Percentiles rank a stretch among this genome's conserved stretches.
phyloP scores from a whole-genome alignment of 2,888 invertebrate genomes.

The Petrolisthes manimaculis region DNA sequence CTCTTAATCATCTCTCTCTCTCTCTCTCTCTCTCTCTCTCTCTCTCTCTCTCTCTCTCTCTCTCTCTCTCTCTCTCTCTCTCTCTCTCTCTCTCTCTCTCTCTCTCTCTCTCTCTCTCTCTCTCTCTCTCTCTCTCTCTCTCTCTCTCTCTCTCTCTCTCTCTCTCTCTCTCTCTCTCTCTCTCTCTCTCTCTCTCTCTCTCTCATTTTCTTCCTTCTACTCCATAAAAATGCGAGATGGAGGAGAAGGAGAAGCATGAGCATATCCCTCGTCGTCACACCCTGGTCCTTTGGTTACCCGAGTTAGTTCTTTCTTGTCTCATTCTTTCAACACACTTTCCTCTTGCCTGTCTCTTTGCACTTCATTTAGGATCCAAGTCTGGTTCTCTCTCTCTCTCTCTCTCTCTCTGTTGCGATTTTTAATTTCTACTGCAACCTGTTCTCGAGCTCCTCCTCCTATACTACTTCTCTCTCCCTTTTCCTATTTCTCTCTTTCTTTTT shows the following conservation, averaged over 20 bases:
- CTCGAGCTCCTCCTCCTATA: not conserved
- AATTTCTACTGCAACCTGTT: not conserved
- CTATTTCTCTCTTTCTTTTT: not conserved
- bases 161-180: constrained; percentile 13
- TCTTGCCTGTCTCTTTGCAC: too few relatives aligned
- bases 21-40: not conserved
- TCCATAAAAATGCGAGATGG: not conserved
- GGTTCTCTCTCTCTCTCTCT: not conserved
- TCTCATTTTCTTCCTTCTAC: not conserved
- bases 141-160: constrained; percentile 13
- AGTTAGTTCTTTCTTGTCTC: too few relatives aligned
- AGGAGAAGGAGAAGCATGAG: too few relatives aligned
- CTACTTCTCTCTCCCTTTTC: not conserved
- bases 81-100: not conserved
- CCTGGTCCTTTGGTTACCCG: too few relatives aligned
- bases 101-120: constrained; percentile 9
- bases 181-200: constrained; percentile 13
- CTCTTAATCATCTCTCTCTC: not conserved
- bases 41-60: not conserved
- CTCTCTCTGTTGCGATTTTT: not conserved
- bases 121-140: constrained; percentile 13
- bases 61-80: not conserved
- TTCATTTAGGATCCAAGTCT: too few relatives aligned
- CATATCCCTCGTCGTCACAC: too few relatives aligned
- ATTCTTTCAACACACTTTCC: too few relatives aligned